phyloP scores from a whole-genome alignment of 2,113 vertebrate genomes.

The Nerophis lumbriciformis region DNA sequence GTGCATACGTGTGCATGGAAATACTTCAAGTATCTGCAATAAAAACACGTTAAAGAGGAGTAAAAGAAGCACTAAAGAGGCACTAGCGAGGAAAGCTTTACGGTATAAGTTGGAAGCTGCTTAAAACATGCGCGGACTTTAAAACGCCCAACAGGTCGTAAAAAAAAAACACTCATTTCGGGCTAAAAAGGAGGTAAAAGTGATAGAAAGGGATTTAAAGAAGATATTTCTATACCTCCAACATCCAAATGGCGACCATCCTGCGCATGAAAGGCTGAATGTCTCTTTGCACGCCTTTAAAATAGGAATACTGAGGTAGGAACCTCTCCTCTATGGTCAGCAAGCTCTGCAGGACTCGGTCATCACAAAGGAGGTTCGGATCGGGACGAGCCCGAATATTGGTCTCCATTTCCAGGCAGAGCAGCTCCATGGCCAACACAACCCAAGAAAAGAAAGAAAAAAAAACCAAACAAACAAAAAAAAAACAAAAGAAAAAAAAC shows the following conservation, averaged over 20 bases:
- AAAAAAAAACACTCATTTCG: constrained; percentile 18
- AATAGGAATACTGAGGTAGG: constrained; percentile 87
- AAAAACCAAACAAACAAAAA: constrained; percentile 1
- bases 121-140: constrained; percentile 26
- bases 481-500: not conserved
- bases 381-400: constrained; percentile 83
- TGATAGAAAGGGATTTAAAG: not conserved
- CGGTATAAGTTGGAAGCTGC: constrained; percentile 7
- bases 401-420: constrained; percentile 87
- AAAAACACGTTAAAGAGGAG: constrained; percentile 41
- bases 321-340: constrained; percentile 88
- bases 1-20: constrained; percentile 81
- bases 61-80: constrained; percentile 9
- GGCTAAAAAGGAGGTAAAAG: not conserved
- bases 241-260: constrained; percentile 96
- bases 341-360: constrained; percentile 88
- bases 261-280: constrained; percentile 92
- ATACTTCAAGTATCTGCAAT: constrained; percentile 68
- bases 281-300: constrained; percentile 90
- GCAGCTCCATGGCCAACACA: constrained; percentile 81
- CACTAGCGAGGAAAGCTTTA: not conserved
- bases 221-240: constrained; percentile 77
- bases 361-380: constrained; percentile 82
- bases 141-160: constrained; percentile 24
- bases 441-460: constrained; percentile 31